phyloP scores from a whole-genome alignment of 2,797 vertebrate genomes.

The Hypotaenidia philippensis region DNA sequence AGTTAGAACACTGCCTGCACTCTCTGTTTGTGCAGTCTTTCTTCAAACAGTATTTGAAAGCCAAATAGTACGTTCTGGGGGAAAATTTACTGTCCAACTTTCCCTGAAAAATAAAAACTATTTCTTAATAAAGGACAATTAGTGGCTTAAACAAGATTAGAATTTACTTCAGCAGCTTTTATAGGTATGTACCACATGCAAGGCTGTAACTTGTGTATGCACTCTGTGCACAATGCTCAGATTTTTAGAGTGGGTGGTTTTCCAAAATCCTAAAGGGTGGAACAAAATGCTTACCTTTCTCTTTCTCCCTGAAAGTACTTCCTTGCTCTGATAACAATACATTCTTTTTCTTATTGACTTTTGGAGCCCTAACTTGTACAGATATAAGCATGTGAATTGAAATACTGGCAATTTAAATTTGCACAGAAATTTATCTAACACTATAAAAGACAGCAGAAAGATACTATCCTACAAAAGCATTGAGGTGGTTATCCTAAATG shows the following conservation, averaged over 20 bases:
- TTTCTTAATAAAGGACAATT: not conserved
- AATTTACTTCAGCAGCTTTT: not conserved
- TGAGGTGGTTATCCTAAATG: not conserved
- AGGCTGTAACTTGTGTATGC: not conserved
- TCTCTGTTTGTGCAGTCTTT: not conserved
- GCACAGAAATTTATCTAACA: not conserved
- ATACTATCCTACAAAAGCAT: not conserved
- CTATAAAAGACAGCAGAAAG: not conserved
- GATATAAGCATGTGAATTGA: not conserved
- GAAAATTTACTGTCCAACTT: not conserved
- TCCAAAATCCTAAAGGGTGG: not conserved
- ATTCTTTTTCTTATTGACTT: not conserved
- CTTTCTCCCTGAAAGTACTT: not conserved
- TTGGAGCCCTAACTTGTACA: not conserved
- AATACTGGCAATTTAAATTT: not conserved
- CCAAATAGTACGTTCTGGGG: not conserved
- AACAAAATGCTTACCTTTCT: not conserved
- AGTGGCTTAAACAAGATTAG: slow-evolving; percentile 6
- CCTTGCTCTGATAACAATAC: not conserved
- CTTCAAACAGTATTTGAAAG: not conserved
- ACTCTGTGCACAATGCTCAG: not conserved
- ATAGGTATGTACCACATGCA: not conserved
- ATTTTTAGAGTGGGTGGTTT: not conserved
- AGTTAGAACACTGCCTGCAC: not conserved
- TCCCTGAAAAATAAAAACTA: not conserved